phyloP scores from a whole-genome alignment of 2,888 invertebrate genomes.

The Sclerodermus sp. region DNA sequence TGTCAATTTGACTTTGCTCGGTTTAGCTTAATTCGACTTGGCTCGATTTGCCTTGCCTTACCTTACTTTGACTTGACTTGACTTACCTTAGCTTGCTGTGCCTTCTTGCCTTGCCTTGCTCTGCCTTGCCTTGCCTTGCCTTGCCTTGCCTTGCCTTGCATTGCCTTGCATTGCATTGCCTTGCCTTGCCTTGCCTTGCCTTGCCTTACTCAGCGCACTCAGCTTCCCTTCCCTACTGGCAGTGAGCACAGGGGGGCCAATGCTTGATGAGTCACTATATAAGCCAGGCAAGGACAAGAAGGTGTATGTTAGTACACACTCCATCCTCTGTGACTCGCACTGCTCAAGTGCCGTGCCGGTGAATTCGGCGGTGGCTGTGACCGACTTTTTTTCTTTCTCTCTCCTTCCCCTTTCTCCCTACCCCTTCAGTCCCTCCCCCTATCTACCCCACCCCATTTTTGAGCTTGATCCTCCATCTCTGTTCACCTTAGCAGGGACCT shows the following conservation, averaged over 20 bases:
- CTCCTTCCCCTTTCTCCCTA: constrained; percentile 8
- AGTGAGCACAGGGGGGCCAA: constrained; percentile 29
- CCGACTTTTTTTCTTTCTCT: constrained; percentile 31
- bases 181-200: too few relatives aligned
- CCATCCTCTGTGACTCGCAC: constrained; percentile 54
- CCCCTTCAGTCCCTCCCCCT: not conserved
- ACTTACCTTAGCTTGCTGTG: too few relatives aligned
- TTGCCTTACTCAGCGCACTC: too few relatives aligned
- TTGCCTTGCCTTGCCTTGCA: too few relatives aligned
- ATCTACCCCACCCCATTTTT: not conserved
- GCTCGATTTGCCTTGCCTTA: too few relatives aligned
- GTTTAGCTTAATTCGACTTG: too few relatives aligned
- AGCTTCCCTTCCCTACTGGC: too few relatives aligned
- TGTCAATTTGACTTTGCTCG: too few relatives aligned
- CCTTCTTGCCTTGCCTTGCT: too few relatives aligned
- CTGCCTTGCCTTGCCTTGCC: too few relatives aligned
- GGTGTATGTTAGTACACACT: constrained; percentile 56
- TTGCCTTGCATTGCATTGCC: too few relatives aligned
- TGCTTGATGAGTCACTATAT: constrained; percentile 57
- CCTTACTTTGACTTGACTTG: too few relatives aligned
- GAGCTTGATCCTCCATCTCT: not conserved
- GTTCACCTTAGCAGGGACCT: not conserved
- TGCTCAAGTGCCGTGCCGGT: constrained; percentile 22
- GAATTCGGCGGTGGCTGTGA: constrained; percentile 38
- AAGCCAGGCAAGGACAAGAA: constrained; percentile 58